Evolutionary conservation across 2,113 vertebrate species (phyloP), one percentile per base, ranked within the genome.

Genomic region (Phaetusa simplex): DNA sequence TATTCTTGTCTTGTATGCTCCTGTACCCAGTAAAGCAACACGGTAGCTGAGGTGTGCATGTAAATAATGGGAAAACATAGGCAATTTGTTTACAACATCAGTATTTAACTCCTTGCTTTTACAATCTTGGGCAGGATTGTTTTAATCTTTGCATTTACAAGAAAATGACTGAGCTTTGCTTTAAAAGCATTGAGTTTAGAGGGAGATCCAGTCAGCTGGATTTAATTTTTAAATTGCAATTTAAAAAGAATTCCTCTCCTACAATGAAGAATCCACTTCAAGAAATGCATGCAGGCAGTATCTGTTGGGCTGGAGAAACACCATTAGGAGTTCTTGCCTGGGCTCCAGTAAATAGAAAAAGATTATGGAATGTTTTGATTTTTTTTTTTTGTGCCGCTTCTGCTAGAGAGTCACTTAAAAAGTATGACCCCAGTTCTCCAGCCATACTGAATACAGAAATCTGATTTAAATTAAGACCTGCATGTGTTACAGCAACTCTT

Each of bases 401-500:
- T 82, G n/a, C 62, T 82, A 69, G 26, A 87, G 40, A 66, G 65
- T 86, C 1, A 29, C 69, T 82, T 86, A 1, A 71, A 86, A 91
- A 89, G 15, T 55, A 77, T 56, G 40, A 79, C 20, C 49, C 53
- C 42, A 16, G 61, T 80, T 96, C 66, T 94, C 8, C 62, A 90
- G 29, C 42, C 58, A 58, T 62, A 82, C 9, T 17, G 21, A 65
- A 58, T 40, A 40, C 66, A 73, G 38, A 82, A 91, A 90, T 82
- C 86, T 95, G 82, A 22, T 93, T 94, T 91, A 73, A 94, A 85
- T 96, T 53, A 91, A 85, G 65, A 58, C 38, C 26, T 85, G 45
- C 26, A 55, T 70, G 24, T 82, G 40, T 76, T 95, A 71, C 5
- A 79, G 19, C 8, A 86, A 30, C 43, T 76, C 85, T 74, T 76